Evolutionary conservation across 2,113 vertebrate genomes (phyloP).

Genomic region (Bungarus multicinctus): DNA sequence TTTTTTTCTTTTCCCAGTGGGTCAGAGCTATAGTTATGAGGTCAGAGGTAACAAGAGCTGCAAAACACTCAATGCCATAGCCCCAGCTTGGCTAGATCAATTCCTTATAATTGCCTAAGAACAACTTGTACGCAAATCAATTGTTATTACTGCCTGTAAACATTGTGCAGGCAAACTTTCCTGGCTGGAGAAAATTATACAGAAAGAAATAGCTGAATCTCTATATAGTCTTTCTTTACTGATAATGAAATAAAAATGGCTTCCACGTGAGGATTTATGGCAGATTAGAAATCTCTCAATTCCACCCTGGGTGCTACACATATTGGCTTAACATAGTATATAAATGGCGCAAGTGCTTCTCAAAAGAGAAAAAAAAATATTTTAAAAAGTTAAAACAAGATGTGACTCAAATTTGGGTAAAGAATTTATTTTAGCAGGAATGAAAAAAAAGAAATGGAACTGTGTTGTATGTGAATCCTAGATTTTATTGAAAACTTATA

Average conservation of each 20-base stretch:
- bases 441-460: no score
- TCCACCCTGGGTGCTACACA: no score
- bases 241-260: slow-evolving; percentile 54
- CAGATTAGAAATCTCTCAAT: background rate
- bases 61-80: slow-evolving; percentile 48
- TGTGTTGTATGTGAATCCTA: background rate
- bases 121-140: slow-evolving; percentile 76
- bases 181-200: slow-evolving; percentile 60
- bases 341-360: no score
- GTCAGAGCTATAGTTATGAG: slow-evolving; percentile 49
- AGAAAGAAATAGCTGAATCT: slow-evolving; percentile 58
- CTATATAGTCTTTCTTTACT: slow-evolving; percentile 48
- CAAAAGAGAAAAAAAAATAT: no score
- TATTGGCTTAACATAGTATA: no score
- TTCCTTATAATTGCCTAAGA: slow-evolving; percentile 77
- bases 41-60: slow-evolving; percentile 67
- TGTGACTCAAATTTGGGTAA: no score
- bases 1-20: slow-evolving; percentile 16
- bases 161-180: slow-evolving; percentile 67
- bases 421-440: no score
- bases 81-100: slow-evolving; percentile 69
- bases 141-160: slow-evolving; percentile 70
- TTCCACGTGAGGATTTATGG: background rate
- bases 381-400: no score
- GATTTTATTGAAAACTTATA: background rate